A percentile compares a stretch with the other conserved stretches of the same genome.
phyloP scores from a whole-genome alignment of 2,113 vertebrate genomes.

The Hippoglossus stenolepis region DNA sequence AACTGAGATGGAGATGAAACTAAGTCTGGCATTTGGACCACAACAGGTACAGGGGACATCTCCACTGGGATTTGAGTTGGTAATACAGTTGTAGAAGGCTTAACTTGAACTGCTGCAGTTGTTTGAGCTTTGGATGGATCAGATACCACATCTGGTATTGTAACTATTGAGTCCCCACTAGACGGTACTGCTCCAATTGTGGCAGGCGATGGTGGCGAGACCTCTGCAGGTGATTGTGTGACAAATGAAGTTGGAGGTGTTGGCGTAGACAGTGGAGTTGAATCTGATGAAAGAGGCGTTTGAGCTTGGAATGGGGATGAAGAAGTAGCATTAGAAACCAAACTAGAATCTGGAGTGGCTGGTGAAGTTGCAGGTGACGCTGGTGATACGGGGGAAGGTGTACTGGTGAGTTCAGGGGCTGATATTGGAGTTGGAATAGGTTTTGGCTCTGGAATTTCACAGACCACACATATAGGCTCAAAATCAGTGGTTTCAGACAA shows the following conservation, averaged over 20 bases:
- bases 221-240: conserved; percentile 46
- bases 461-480: conserved; percentile 86
- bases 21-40: conserved; percentile 75
- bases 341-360: conserved; percentile 73
- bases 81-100: conserved; percentile 18
- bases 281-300: conserved; percentile 75
- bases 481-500: conserved; percentile 84
- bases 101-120: conserved; percentile 13
- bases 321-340: conserved; percentile 75
- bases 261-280: conserved; percentile 74
- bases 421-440: conserved; percentile 81
- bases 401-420: conserved; percentile 73
- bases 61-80: conserved; percentile 18
- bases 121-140: conserved; percentile 59
- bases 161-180: conserved; percentile 42
- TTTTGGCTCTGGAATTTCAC: conserved; percentile 86
- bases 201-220: conserved; percentile 13
- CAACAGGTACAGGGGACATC: conserved; percentile 35
- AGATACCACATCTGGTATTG: conserved; percentile 73
- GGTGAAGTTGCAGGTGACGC: conserved; percentile 74
- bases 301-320: conserved; percentile 71
- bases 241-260: conserved; percentile 66
- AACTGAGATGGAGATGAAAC: conserved; percentile 72
- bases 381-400: conserved; percentile 75
- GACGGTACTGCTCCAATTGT: conserved; percentile 15